A percentile compares a stretch with the other conserved stretches of the same genome.
These are phyloP conservation scores for Rhaphigaster nebulosa DNA, from an alignment of 2,888 invertebrate species.

Conservation along the genomic window DNA sequence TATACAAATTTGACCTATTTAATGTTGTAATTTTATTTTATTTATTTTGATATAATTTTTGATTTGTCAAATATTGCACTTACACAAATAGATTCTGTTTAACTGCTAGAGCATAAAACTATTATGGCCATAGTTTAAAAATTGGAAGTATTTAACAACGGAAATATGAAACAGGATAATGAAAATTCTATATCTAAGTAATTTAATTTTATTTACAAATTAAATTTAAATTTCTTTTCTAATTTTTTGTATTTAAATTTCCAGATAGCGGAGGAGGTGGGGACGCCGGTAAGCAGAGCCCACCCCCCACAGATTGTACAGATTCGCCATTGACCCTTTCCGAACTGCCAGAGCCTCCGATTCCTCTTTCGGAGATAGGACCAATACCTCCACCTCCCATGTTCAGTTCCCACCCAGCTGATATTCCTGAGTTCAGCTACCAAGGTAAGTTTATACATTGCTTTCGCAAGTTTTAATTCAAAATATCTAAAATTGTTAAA, in stretches of 20 bases:
- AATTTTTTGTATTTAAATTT: neutral
- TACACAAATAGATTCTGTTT: no score
- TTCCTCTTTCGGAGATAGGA: conserved; percentile 92
- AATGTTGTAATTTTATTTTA: no score
- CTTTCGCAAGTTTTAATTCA: neutral
- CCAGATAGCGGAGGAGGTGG: conserved; percentile 50
- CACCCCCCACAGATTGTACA: conserved; percentile 47
- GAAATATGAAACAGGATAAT: no score
- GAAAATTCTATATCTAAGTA: no score
- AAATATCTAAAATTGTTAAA: neutral
- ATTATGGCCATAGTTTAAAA: no score
- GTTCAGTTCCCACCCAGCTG: conserved; percentile 80
- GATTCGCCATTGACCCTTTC: conserved; percentile 77
- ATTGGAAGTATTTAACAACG: no score
- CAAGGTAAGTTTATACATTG: conserved; percentile 72
- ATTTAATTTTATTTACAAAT: no score
- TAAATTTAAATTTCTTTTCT: no score
- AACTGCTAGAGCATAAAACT: no score
- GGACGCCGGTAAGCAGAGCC: conserved; percentile 59
- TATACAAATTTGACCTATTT: no score
- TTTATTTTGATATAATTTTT: no score
- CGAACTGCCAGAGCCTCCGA: conserved; percentile 92
- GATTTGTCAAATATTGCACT: no score
- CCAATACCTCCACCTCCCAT: conserved; percentile 95
- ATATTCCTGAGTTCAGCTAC: conserved; percentile 71